These are phyloP conservation scores for Gnathonemus echidnorhynchus DNA, from an alignment of 2,113 vertebrate species.

Conservation along the genomic window DNA sequence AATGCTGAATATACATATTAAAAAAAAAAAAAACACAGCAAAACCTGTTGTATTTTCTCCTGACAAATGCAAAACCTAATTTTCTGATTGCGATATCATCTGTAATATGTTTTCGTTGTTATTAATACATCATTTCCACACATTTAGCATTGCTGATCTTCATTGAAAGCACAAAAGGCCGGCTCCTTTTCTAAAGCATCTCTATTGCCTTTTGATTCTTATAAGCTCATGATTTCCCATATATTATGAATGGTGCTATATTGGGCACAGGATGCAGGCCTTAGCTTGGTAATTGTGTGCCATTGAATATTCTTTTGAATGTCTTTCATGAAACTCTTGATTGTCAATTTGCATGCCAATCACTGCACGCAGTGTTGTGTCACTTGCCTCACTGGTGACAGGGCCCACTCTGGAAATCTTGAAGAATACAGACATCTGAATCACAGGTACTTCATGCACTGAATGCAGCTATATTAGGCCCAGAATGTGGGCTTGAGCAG, in stretches of 20 bases:
- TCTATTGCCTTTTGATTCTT: neutral
- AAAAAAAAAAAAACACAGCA: neutral
- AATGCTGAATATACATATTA: neutral
- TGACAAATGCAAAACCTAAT: neutral
- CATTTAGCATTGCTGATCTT: neutral
- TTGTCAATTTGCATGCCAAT: conserved; percentile 12
- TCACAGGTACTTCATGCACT: neutral
- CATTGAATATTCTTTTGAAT: conserved; percentile 6
- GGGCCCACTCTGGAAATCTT: neutral
- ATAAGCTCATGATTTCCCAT: neutral
- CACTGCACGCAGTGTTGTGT: neutral
- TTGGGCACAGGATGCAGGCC: neutral
- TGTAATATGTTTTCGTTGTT: neutral
- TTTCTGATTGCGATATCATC: neutral
- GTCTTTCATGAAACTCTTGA: conserved; percentile 8
- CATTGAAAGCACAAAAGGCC: neutral
- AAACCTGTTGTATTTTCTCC: neutral
- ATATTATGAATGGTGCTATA: neutral
- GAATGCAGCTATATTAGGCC: conserved; percentile 7
- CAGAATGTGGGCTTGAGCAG: neutral
- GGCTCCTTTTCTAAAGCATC: neutral
- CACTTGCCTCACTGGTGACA: neutral
- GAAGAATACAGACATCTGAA: neutral
- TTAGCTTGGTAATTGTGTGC: neutral
- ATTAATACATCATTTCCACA: neutral